Base-by-base conservation (phyloP, 1,140 invertebrate species). In the Probaryconus sp. region DNA sequence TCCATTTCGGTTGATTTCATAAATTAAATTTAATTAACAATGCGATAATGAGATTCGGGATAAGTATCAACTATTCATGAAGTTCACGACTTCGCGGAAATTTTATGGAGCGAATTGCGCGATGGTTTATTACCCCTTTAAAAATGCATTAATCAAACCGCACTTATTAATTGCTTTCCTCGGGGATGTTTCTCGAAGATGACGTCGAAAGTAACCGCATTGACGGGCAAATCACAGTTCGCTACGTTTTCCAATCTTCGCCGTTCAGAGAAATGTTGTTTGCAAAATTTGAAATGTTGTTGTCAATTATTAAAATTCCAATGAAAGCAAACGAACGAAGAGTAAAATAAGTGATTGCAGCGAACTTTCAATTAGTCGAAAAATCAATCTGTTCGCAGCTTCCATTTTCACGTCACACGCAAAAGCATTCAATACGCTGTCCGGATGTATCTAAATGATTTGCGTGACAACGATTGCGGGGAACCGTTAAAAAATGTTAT, bases 1-100 rank as follows among this genome's bases (percentile, higher is more conserved):
- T 20, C 28, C 17, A 43, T 42, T 48, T 31, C 13, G 5, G 30
- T 10, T 60, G 37, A 51, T 53, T 64, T 35, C 24, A 33, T 47
- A 63, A 63, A 63, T 63, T 50, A 37, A 35, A 11, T 51, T 51
- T 63, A 47, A 63, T 63, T 37, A 63, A 50, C 58, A 63, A 63
- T 18, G 45, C 35, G 58, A 63, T 63, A 63, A 42, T 31, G 58
- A 42, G 35, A 51, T 51, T 43, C 45, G 4, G 40, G 58, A 63
- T 63, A 51, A 42, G 47, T 42, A 55, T 61, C 33, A 40, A 40
- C 43, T 63, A 42, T 40, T 63, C 58, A 63, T 42, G 58, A 42
- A 40, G 26, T 42, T 26, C 35, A 17, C 17, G 58, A 10, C 9
- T 51, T 47, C 31, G n/a, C n/a, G 50, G 37, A 51, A 42, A 63